phyloP scores from a whole-genome alignment of 2,888 invertebrate genomes.

The Pilophorus perplexus region DNA sequence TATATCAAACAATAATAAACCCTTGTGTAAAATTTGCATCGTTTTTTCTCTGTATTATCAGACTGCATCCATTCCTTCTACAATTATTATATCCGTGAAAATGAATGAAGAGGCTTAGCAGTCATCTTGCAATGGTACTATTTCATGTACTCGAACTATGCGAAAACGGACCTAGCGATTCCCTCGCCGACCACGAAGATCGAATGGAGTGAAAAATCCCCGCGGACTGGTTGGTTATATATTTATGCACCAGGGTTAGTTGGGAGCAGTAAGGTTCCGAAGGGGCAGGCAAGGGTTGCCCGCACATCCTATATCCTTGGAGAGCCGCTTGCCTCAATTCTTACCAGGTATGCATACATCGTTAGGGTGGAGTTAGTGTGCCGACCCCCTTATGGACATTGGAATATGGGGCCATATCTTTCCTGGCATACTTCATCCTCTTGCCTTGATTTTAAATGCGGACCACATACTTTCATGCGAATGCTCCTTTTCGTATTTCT shows the following conservation, averaged over 20 bases:
- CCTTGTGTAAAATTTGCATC: too few relatives aligned
- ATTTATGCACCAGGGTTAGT: constrained; percentile 6
- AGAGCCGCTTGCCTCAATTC: constrained; percentile 27
- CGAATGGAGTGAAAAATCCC: constrained; percentile 2
- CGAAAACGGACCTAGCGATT: too few relatives aligned
- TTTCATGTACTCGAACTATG: too few relatives aligned
- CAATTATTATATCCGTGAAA: too few relatives aligned
- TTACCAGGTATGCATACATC: constrained; percentile 33
- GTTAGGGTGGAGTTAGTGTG: constrained; percentile 27
- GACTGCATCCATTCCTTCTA: too few relatives aligned
- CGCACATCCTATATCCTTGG: constrained; percentile 19
- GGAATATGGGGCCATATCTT: constrained; percentile 21
- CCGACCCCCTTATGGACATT: constrained; percentile 19
- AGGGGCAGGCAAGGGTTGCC: neutral
- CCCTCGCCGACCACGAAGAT: too few relatives aligned
- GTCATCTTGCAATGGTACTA: too few relatives aligned
- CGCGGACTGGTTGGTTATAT: constrained; percentile 11
- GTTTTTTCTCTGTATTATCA: too few relatives aligned
- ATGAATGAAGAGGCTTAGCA: too few relatives aligned
- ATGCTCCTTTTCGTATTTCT: neutral
- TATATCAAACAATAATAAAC: too few relatives aligned
- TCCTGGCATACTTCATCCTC: constrained; percentile 11
- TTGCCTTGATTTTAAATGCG: constrained; percentile 4
- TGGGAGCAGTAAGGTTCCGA: constrained; percentile 2
- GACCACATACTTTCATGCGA: neutral